These are phyloP conservation scores for Martes flavigula DNA, from an alignment of 2,797 vertebrate species.

Conservation along the genomic window DNA sequence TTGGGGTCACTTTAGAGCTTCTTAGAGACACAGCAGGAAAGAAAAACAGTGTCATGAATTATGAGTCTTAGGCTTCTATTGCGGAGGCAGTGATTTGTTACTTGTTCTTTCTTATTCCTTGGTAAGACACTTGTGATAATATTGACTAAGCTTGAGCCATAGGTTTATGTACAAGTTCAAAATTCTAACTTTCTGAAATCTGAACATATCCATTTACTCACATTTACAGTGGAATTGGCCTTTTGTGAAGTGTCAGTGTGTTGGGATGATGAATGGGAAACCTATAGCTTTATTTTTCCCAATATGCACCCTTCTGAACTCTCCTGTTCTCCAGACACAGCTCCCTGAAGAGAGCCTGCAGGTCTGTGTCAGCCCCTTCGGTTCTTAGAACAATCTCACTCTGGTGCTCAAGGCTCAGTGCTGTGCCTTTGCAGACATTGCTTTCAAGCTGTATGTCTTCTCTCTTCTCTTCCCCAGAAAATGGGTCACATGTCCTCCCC, in stretches of 20 bases:
- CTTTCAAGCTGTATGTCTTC: no score
- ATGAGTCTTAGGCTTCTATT: not conserved
- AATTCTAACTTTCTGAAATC: not conserved
- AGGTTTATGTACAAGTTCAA: accelerated
- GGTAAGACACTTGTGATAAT: not conserved
- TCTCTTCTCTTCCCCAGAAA: not conserved
- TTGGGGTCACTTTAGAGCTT: not conserved
- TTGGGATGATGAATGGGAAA: not conserved
- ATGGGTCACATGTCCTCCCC: not conserved
- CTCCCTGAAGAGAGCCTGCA: accelerated
- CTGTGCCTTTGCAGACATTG: not conserved
- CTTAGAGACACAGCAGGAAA: not conserved
- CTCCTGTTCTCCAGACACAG: no score
- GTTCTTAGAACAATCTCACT: not conserved
- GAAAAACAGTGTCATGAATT: not conserved
- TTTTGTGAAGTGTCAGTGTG: not conserved
- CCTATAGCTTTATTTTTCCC: not conserved
- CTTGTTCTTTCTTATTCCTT: not conserved
- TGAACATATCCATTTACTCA: not conserved
- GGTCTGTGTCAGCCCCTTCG: not conserved
- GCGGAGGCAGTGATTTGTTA: not conserved
- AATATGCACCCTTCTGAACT: not conserved
- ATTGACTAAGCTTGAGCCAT: not conserved
- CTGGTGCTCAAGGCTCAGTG: no score
- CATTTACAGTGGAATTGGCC: not conserved